Conservation (phyloP, 2,888 invertebrate species). For the Saturnia pavonia region DNA sequence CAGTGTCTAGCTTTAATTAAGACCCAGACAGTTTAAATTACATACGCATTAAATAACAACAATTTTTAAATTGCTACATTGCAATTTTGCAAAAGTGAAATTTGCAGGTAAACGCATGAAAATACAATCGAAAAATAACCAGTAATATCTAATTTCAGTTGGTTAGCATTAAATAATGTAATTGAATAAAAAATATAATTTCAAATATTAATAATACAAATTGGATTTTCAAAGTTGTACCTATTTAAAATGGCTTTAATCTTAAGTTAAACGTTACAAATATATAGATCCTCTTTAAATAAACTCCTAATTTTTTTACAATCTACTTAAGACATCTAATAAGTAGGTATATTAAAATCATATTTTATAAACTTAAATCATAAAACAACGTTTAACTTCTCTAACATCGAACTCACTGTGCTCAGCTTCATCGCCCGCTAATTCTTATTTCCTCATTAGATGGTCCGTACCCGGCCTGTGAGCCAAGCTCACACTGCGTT, state of each 20-base stretch:
- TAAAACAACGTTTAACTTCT: conserved; percentile 41
- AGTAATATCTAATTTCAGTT: neutral
- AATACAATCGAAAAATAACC: neutral
- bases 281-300: neutral
- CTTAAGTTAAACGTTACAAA: neutral
- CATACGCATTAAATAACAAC: neutral
- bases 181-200: neutral
- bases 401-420: conserved; percentile 56
- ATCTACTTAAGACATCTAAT: neutral
- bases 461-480: conserved; percentile 54
- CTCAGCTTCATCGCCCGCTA: conserved; percentile 70
- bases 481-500: conserved; percentile 54
- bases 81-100: neutral
- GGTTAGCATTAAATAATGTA: neutral
- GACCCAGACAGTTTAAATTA: conserved; percentile 57
- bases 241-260: neutral
- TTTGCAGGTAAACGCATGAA: neutral
- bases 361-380: neutral
- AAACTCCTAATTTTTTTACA: neutral
- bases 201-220: neutral
- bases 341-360: neutral
- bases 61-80: neutral
- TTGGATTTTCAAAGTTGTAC: neutral
- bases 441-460: conserved; percentile 81
- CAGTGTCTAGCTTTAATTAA: conserved; percentile 59